Evolutionary conservation across 1,140 invertebrate species (phyloP).

Genomic region (Penaeus japonicus): DNA sequence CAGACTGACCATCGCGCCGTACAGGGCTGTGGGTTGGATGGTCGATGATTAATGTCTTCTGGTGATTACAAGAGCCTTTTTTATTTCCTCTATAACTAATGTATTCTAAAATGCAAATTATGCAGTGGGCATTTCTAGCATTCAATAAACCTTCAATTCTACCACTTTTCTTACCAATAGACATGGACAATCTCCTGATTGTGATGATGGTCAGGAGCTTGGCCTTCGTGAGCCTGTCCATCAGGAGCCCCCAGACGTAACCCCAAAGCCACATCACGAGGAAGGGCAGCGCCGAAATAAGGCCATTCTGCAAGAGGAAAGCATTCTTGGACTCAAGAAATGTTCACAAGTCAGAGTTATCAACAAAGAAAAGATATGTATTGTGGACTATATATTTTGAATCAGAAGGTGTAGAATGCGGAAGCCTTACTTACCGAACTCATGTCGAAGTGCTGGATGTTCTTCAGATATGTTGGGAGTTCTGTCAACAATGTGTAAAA

Average conservation of each 20-base stretch:
- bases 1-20: slow-evolving; percentile 77
- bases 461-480: slow-evolving; percentile 49
- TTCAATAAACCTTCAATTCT: too few species aligned
- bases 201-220: background rate
- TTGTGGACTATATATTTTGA: background rate
- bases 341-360: too few species aligned
- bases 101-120: too few species aligned
- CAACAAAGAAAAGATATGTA: too few species aligned
- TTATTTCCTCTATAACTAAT: too few species aligned
- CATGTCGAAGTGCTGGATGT: slow-evolving; percentile 49
- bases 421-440: background rate
- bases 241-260: slow-evolving; percentile 38
- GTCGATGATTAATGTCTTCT: background rate
- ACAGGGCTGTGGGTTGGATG: slow-evolving; percentile 67
- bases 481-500: slow-evolving; percentile 46
- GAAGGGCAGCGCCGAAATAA: slow-evolving; percentile 40
- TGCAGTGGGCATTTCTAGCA: too few species aligned
- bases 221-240: slow-evolving; percentile 31
- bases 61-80: too few species aligned
- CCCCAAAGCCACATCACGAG: slow-evolving; percentile 52
- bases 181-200: slow-evolving; percentile 35
- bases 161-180: slow-evolving; percentile 3
- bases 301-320: slow-evolving; percentile 30
- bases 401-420: background rate
- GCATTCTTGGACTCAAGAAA: too few species aligned